These are phyloP conservation scores for Eumacrocentrus americanus DNA, from an alignment of 2,888 invertebrate genomes.

Conservation along the genomic window DNA sequence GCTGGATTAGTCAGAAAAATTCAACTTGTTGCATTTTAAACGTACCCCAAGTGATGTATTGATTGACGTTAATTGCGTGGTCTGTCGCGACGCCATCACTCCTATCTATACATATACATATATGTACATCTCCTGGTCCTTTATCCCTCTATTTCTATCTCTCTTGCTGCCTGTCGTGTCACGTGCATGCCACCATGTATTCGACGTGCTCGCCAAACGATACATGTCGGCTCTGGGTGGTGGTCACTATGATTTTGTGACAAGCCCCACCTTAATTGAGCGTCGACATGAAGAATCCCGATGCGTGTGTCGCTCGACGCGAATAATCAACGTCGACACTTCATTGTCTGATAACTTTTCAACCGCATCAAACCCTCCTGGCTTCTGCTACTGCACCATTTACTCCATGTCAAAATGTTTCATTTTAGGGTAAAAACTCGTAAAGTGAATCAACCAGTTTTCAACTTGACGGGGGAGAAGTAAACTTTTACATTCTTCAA, in stretches of 20 bases:
- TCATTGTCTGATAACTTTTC: neutral
- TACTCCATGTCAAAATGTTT: neutral
- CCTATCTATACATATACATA: neutral
- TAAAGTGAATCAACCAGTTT: too few relatives aligned
- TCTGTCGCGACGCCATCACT: conserved; percentile 27
- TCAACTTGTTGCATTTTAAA: conserved; percentile 31
- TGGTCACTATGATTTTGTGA: conserved; percentile 28
- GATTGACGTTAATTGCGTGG: conserved; percentile 38
- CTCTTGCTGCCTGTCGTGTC: conserved; percentile 3
- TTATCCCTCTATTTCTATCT: neutral
- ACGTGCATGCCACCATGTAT: conserved; percentile 27
- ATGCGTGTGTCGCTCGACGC: conserved; percentile 6
- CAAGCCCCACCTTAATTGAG: conserved; percentile 24
- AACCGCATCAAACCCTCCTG: neutral
- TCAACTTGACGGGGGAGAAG: too few relatives aligned
- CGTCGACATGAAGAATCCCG: conserved; percentile 24
- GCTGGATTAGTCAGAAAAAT: conserved; percentile 22
- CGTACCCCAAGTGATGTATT: conserved; percentile 26
- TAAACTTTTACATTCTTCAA: too few relatives aligned
- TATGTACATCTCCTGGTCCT: neutral
- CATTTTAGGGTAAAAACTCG: too few relatives aligned
- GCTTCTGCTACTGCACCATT: neutral
- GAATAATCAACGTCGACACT: conserved; percentile 2
- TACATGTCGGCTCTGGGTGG: neutral
- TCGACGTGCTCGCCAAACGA: conserved; percentile 18